Evolutionary conservation across 2,113 vertebrate species (phyloP), one percentile per base, ranked within the genome.

Genomic region (Carassius gibelio): DNA sequence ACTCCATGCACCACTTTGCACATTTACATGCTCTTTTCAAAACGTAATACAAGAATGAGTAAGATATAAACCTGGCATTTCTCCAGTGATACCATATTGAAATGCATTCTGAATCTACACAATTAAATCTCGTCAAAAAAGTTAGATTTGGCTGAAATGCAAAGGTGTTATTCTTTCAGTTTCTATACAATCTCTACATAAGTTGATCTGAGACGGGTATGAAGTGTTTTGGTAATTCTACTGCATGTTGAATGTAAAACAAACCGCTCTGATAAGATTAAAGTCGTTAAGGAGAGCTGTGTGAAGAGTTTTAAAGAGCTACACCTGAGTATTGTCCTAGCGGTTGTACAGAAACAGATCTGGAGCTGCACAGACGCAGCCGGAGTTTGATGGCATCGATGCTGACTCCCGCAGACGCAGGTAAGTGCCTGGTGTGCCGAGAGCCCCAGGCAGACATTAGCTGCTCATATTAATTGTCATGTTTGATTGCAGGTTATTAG

Each of bases 401-500:
- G 30, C 61, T 52, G 61, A 68, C 68, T 68, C 34, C 55, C 10
- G 19, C 76, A 79, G 76, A 79, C 30, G 64, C 64, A 69, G 64
- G 80, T 82, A 64, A 82, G 79, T 3, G 55, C 19, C 8, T 17
- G 36, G 68, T 4, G 66, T 62, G 78, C 19, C 5, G 62, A 55
- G 80, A 10, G 81, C 84, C 80, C 59, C 84, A 68, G 85, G 87
- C 86, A 83, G 81, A 66, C 89, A 92, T 93, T 93, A 91, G 89
- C 79, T 86, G 89, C 90, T 93, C 92, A 88, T 89, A 91, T 88
- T 90, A 89, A 91, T 91, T 91, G 89, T 92, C 94, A 93, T 93
- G 94, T 94, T 93, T 93, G 92, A 94, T 94, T 92, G 93, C 90
- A 88, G 89, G 92, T 93, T 93, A 93, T 94, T 92, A 94, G 90